phyloP scores from a whole-genome alignment of 2,797 vertebrate species.

The Hemitrygon akajei region DNA sequence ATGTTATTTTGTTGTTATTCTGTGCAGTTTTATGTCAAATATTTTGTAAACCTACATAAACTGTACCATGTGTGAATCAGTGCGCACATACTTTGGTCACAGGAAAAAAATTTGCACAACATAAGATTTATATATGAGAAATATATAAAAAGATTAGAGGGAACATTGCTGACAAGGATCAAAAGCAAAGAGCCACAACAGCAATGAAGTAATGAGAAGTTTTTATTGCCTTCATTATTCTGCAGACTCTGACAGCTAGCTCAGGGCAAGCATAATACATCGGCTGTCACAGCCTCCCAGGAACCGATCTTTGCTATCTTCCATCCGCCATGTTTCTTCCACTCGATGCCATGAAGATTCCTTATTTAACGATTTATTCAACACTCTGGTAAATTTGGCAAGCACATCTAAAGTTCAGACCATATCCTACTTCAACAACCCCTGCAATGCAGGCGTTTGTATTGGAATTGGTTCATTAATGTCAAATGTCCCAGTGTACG shows the following conservation, averaged over 20 bases:
- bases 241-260: not conserved
- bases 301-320: not conserved
- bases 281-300: too few species aligned
- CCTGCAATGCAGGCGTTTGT: not conserved
- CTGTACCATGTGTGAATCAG: too few species aligned
- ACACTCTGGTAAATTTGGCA: not conserved
- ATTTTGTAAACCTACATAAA: too few species aligned
- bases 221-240: not conserved
- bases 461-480: too few species aligned
- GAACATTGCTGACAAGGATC: too few species aligned
- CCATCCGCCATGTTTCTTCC: not conserved
- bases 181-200: not conserved
- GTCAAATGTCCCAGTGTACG: too few species aligned
- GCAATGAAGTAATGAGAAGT: not conserved
- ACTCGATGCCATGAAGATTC: not conserved
- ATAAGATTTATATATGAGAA: too few species aligned
- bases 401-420: not conserved
- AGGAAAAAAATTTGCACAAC: too few species aligned
- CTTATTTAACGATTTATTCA: not conserved
- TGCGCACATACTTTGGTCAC: too few species aligned
- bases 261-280: not conserved
- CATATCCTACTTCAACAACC: not conserved
- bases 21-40: too few species aligned
- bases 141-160: too few species aligned
- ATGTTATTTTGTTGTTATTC: too few species aligned